Base-by-base conservation (phyloP, 2,113 vertebrate genomes). In the Cercopithecus mona region DNA sequence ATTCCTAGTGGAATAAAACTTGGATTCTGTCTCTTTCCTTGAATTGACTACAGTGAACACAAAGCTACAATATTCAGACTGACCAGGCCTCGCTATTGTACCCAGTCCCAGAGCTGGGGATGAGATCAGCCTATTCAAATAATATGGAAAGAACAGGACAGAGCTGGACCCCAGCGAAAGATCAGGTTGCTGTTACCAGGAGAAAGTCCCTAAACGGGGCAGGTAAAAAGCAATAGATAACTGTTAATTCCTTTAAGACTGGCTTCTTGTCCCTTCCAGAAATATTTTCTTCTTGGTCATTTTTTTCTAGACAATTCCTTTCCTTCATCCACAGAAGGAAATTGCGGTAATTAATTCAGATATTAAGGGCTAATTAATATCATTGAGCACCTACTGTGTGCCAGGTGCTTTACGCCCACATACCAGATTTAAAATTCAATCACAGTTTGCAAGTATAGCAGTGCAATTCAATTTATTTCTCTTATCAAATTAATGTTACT, bases 401-500 rank as follows among this genome's bases (percentile, higher is more conserved):
- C 43, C 48, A 50, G n/a, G 2, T 32, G 38, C 70, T 92, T 93
- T 72, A 35, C 0, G 6, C 18, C 20, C 30, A 75, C 16, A 20
- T 20, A 16, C 27, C 16, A 57, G 66, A 30, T 27, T 96, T 96
- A 84, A 90, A 38, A 78, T 72, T 83, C 64, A 40, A 38, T 59
- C 57, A 81, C 70, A 57, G 14, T 30, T 80, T 61, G 7, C 17
- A 88, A 87, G 52, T 70, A n/a, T 23, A 68, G 23, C 14, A 32
- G 25, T 57, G 8, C 57, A 32, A 81, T 87, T 88, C 80, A 64
- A 40, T 94, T 92, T 79, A 66, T 57, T 95, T 88, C 80, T 94
- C 57, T 66, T 50, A 85, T 81, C 85, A 93, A 90, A 81, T 93
- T 94, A 52, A 84, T 32, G 64, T 94, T 90, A 38, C 35, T 94